phyloP scores from a whole-genome alignment of 2,888 invertebrate genomes.

The Drosophila limbata region DNA sequence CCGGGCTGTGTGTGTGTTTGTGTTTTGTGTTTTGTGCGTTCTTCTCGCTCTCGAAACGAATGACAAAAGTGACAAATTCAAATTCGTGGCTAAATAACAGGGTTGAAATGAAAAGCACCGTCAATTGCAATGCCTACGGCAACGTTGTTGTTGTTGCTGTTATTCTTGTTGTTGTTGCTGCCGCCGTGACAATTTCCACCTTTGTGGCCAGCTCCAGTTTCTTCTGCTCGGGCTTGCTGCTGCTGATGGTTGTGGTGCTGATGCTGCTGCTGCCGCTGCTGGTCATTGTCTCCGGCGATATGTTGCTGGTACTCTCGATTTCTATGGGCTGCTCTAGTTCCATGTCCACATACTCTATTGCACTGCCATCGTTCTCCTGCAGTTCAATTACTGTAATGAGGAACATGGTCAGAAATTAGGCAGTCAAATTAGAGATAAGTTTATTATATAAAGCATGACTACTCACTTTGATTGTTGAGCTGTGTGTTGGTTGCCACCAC shows the following conservation, averaged over 20 bases:
- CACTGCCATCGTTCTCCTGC: constrained; percentile 57
- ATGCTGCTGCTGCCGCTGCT: constrained; percentile 18
- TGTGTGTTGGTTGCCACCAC: constrained; percentile 31
- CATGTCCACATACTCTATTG: constrained; percentile 75
- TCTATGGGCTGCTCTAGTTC: constrained; percentile 71
- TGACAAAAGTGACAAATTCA: constrained; percentile 19
- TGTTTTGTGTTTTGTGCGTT: constrained; percentile 53
- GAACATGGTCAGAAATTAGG: too few relatives aligned
- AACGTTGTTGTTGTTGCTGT: constrained; percentile 31
- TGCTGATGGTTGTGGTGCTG: constrained; percentile 29
- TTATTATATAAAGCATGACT: background rate
- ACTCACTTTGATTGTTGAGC: constrained; percentile 61
- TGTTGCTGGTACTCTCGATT: constrained; percentile 63
- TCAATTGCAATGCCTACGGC: constrained; percentile 34
- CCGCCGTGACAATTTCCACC: background rate
- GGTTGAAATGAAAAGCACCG: constrained; percentile 7
- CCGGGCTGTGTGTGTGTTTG: constrained; percentile 40
- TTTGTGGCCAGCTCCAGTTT: constrained; percentile 29
- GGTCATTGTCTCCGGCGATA: constrained; percentile 46
- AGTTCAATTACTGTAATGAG: constrained; percentile 62
- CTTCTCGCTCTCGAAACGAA: constrained; percentile 20
- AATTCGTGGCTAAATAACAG: constrained; percentile 1
- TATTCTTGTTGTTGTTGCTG: background rate
- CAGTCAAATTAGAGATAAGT: background rate
- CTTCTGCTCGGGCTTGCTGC: constrained; percentile 33